Evolutionary conservation across 2,113 vertebrate genomes (phyloP).

Genomic region (Litocranius walleri): DNA sequence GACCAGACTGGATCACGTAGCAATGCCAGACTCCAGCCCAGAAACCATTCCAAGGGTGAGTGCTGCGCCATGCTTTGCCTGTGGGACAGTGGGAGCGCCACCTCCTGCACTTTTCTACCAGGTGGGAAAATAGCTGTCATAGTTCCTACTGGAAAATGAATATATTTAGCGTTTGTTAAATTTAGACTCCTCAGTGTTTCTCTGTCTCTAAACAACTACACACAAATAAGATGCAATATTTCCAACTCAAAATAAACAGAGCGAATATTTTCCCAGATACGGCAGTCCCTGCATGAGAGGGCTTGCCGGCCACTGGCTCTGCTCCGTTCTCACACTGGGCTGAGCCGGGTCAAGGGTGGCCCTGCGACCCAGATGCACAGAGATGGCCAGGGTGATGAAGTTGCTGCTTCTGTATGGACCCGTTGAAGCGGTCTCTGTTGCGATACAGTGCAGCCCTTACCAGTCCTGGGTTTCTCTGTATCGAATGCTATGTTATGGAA

Average conservation of each 20-base stretch:
- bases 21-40: not conserved
- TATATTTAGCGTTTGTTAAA: conserved; percentile 75
- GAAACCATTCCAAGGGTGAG: not conserved
- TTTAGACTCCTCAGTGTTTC: conserved; percentile 67
- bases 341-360: not conserved
- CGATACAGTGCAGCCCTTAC: fast-evolving
- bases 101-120: conserved; percentile 67
- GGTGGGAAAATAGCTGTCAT: conserved; percentile 51
- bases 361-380: not conserved
- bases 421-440: not conserved
- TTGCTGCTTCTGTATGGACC: not conserved
- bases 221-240: conserved; percentile 55
- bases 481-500: not conserved
- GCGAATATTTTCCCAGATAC: conserved; percentile 67
- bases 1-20: not conserved
- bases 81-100: conserved; percentile 19
- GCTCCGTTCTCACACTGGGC: conserved; percentile 3
- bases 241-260: conserved; percentile 61
- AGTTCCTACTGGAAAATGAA: conserved; percentile 53
- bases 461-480: not conserved
- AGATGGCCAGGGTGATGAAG: fast-evolving
- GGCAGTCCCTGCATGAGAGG: not conserved
- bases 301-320: not conserved
- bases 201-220: conserved; percentile 41
- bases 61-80: fast-evolving